A percentile compares a stretch with the other conserved stretches of the same genome.
Evolutionary conservation across 2,113 vertebrate species (phyloP).

Genomic region (Chascanopsetta lugubris): DNA sequence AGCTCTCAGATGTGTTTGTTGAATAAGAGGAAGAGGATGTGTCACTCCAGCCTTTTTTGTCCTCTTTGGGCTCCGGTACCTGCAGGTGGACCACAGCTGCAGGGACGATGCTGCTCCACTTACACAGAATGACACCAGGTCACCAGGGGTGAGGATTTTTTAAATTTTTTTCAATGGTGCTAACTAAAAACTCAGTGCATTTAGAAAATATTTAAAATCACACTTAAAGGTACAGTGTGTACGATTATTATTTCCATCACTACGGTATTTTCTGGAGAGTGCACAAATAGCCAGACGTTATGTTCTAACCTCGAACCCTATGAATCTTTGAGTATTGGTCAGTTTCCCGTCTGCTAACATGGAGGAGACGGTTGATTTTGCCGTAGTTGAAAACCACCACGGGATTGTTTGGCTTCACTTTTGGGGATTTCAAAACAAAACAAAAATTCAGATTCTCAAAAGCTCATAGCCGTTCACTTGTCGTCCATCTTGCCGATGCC

Average conservation of each 20-base stretch:
- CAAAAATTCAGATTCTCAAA: too few relatives aligned
- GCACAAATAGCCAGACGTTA: too few relatives aligned
- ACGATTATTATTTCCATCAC: too few relatives aligned
- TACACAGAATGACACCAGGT: neutral
- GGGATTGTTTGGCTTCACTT: too few relatives aligned
- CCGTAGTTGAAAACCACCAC: too few relatives aligned
- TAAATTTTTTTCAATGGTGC: neutral
- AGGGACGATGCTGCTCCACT: neutral
- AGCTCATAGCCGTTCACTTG: too few relatives aligned
- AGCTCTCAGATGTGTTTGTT: neutral
- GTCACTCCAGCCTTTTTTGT: neutral
- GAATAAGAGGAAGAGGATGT: neutral
- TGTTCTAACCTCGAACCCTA: too few relatives aligned
- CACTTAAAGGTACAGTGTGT: neutral
- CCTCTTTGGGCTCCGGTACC: neutral
- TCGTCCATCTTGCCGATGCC: too few relatives aligned
- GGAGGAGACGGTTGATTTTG: neutral
- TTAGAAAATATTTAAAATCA: neutral
- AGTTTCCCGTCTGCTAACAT: neutral
- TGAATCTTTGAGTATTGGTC: neutral
- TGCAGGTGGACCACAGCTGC: slow-evolving; percentile 5
- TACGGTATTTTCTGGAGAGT: too few relatives aligned
- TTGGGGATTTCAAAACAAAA: too few relatives aligned
- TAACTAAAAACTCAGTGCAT: neutral
- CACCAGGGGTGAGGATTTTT: neutral